Evolutionary conservation across 1,140 invertebrate species (phyloP), one percentile per base, ranked within the genome.

Genomic region (Solenopsis fugax): DNA sequence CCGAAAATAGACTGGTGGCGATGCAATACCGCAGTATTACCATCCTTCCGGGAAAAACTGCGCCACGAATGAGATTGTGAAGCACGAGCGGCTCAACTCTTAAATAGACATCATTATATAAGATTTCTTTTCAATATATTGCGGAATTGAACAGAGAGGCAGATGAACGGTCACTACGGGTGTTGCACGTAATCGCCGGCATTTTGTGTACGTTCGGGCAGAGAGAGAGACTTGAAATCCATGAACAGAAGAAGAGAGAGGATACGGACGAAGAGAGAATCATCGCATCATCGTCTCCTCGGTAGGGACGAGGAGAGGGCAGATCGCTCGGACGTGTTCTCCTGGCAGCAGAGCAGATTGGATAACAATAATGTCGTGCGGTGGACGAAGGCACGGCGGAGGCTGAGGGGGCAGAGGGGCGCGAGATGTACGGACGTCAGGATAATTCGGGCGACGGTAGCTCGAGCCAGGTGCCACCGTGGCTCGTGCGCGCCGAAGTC

Each of bases 401-500:
- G 86, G 41, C 10, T 85, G 60, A 91, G 62, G 54, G 73, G 75
- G 65, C 73, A 65, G 48, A 37, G 48, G 10, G 54, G 75, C 21
- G n/a, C 72, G 62, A 81, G 56, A 91, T 93, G 91, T 93, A 91
- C 76, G 89, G 90, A 67, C 89, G 90, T 56, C 80, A 84, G 65
- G 75, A 85, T 13, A 67, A 86, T 48, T 50, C 81, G 54, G 12
- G 16, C 54, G 69, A 75, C 24, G 45, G n/a, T 37, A 67, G 87
- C 21, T 89, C 86, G 71, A 10, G 65, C 64, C 85, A 73, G 77
- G 82, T 50, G 87, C 94, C 95, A 77, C 96, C 96, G 58, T 97
- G 96, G 96, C 95, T 96, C 34, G 95, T 97, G 34, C 95, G 96
- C 86, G 96, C 96, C 0, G 96, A 97, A 90, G 95, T 96, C 56